Evolutionary conservation across 2,888 invertebrate species (phyloP), one percentile per base, ranked within the genome.

Genomic region (Neelides folsomi): DNA sequence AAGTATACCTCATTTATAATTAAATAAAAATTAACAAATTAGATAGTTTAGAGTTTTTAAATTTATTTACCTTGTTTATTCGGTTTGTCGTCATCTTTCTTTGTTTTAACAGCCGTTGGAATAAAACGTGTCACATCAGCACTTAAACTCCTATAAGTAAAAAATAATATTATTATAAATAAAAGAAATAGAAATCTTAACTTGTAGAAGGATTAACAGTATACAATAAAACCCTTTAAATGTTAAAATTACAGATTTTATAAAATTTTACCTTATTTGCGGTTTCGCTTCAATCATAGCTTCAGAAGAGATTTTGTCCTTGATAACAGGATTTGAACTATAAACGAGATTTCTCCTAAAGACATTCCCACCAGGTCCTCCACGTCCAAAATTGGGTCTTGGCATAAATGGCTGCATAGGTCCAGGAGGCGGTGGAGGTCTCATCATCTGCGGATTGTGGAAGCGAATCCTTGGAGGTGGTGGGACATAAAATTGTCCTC

Each of bases 121-220:
- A 92, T 84, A 72, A 97, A 95, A 53, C 92, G 76, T 0, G 95
- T 98, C 1, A 95, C 88, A 71, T 98, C 97, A 0, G 88, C 89
- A 36, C 86, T 87, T 36, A 92, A 73, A 72, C 89, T 90, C 62
- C 90, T 71, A 54, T 7, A 58, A 58, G 48, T 52, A 52, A 0
- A 52, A 58, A 37, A 40, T 40, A 49, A 16, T 39, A 47, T 15
- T 13, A 37, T 42, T 1, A 35, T 10, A 12, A 41, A 20, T 16
- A 18, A 38, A 16, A n/a, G n/a, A n/a, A n/a, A n/a, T n/a, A n/a
- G n/a, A n/a, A n/a, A n/a, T n/a, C n/a, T n/a, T n/a, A n/a, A n/a
- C n/a, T n/a, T n/a, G n/a, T n/a, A n/a, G n/a, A n/a, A n/a, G n/a
- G n/a, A n/a, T n/a, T n/a, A n/a, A n/a, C n/a, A n/a, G n/a, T n/a